phyloP scores from a whole-genome alignment of 2,888 invertebrate genomes.

The Neelides folsomi region DNA sequence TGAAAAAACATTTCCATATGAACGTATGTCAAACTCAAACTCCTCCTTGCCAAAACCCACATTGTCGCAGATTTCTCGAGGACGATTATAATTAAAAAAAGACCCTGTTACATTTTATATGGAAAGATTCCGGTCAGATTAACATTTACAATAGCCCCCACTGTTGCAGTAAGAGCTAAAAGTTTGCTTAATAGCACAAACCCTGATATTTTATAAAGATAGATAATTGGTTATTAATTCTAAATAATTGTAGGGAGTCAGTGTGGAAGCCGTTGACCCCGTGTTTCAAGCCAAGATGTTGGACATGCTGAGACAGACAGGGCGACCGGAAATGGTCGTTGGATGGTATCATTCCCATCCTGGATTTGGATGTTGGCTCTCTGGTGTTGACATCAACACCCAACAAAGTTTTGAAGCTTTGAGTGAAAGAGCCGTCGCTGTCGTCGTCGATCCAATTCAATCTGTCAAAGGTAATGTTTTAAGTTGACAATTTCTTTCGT shows the following conservation, averaged over 20 bases:
- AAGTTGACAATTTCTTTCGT: too few relatives aligned
- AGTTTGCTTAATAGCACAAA: too few relatives aligned
- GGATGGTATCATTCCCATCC: constrained; percentile 99
- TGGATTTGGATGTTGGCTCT: constrained; percentile 99
- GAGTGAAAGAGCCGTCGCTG: constrained; percentile 95
- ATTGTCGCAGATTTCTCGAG: too few relatives aligned
- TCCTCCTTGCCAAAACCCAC: too few relatives aligned
- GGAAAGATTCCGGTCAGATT: too few relatives aligned
- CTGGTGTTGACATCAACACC: constrained; percentile 98
- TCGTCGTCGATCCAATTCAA: constrained; percentile 98
- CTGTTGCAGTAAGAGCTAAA: neutral
- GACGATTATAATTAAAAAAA: too few relatives aligned
- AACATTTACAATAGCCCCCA: neutral
- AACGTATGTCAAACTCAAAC: too few relatives aligned
- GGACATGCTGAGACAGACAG: constrained; percentile 92
- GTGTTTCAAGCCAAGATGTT: constrained; percentile 99
- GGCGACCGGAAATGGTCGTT: constrained; percentile 98
- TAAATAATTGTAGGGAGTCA: constrained; percentile 56
- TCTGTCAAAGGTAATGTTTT: constrained; percentile 94
- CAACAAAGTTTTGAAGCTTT: constrained; percentile 98
- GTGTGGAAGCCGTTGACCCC: constrained; percentile 98
- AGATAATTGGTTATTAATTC: neutral
- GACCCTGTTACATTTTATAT: too few relatives aligned
- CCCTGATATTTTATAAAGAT: too few relatives aligned
- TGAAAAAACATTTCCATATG: too few relatives aligned